Conservation (phyloP, 1,140 invertebrate species). For the Chionoecetes opilio region DNA sequence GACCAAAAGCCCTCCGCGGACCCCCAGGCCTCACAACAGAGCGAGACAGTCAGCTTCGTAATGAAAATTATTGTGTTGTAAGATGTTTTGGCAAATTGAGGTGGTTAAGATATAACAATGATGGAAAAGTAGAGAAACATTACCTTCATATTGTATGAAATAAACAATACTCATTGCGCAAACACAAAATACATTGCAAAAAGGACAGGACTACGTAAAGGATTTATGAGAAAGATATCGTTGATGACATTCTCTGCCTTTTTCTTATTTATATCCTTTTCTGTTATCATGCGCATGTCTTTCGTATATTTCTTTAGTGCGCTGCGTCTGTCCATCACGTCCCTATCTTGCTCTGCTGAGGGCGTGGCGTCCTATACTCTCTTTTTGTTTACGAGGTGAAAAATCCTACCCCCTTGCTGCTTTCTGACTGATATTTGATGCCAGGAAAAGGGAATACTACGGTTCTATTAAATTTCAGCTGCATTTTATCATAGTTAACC, state of each 20-base stretch:
- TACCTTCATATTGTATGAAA: background rate
- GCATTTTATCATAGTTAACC: too few species aligned
- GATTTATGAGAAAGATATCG: background rate
- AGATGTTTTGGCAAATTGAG: background rate
- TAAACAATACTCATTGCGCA: background rate
- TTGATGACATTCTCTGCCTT: background rate
- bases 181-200: background rate
- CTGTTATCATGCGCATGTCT: background rate
- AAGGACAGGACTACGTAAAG: background rate
- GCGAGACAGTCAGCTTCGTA: background rate
- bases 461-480: too few species aligned
- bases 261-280: background rate
- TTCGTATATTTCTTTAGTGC: background rate
- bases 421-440: too few species aligned
- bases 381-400: too few species aligned
- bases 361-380: background rate
- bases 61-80: conserved; percentile 1
- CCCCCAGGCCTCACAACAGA: background rate
- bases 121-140: background rate
- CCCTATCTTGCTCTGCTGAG: background rate
- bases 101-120: background rate
- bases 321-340: background rate
- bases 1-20: background rate
- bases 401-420: too few species aligned
- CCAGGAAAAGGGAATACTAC: background rate